These are phyloP conservation scores for Tachyglossus aculeatus DNA, from an alignment of 2,797 vertebrate genomes.

Conservation along the genomic window DNA sequence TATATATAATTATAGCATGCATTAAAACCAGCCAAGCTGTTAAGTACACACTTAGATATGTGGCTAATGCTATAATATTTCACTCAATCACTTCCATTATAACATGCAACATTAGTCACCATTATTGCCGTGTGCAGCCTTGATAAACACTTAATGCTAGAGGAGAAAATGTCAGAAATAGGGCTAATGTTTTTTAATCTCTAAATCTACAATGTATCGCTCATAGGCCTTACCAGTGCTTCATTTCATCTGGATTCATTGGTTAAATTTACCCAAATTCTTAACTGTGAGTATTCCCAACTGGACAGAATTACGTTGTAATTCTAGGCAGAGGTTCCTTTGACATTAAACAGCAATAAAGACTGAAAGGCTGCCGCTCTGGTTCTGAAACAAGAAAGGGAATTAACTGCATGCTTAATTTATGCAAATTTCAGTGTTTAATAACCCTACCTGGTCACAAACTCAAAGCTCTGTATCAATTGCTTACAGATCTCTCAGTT, in stretches of 20 bases:
- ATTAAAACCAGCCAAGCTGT: slow-evolving; percentile 36
- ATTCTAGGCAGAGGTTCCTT: slow-evolving; percentile 33
- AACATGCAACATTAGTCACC: slow-evolving; percentile 40
- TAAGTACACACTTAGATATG: slow-evolving; percentile 25
- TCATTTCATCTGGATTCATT: slow-evolving; percentile 19
- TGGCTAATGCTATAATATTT: neutral
- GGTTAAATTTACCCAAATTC: slow-evolving; percentile 37
- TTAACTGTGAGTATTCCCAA: slow-evolving; percentile 27
- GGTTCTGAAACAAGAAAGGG: neutral
- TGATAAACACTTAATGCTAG: slow-evolving; percentile 34
- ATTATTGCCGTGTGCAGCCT: slow-evolving; percentile 12
- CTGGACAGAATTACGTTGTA: slow-evolving; percentile 43
- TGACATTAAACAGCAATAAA: slow-evolving; percentile 44
- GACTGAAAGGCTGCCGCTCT: neutral
- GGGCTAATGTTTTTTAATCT: slow-evolving; percentile 10
- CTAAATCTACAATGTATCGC: slow-evolving; percentile 7
- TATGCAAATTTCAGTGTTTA: neutral
- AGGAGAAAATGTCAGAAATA: slow-evolving; percentile 37
- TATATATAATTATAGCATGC: slow-evolving; percentile 22
- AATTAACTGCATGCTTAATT: slow-evolving; percentile 17
- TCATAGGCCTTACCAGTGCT: slow-evolving; percentile 10
- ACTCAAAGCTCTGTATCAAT: no score
- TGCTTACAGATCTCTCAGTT: no score
- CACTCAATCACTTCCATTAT: slow-evolving; percentile 43
- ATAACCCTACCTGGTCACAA: no score